phyloP scores from a whole-genome alignment of 2,113 vertebrate genomes.

The Boleophthalmus pectinirostris region DNA sequence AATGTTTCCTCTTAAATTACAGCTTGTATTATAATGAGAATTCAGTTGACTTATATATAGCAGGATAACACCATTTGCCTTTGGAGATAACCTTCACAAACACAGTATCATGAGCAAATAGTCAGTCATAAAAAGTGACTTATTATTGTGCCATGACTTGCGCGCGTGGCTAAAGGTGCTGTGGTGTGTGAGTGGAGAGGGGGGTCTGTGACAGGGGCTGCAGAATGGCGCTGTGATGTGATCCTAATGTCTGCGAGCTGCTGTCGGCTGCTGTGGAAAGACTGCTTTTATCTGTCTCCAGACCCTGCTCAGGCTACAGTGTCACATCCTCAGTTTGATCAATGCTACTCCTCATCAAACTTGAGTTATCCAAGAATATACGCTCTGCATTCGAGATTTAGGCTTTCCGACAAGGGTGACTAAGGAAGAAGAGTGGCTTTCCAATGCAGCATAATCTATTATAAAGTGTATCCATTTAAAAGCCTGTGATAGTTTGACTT shows the following conservation, averaged over 20 bases:
- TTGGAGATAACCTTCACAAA: not conserved
- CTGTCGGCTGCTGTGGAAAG: constrained; percentile 8
- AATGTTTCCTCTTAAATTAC: not conserved
- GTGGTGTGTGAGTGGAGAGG: not conserved
- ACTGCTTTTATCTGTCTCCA: constrained; percentile 15
- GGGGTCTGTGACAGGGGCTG: not conserved
- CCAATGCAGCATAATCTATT: not conserved
- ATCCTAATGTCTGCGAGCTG: constrained; percentile 9
- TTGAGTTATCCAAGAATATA: constrained; percentile 3
- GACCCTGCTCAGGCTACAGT: constrained; percentile 7
- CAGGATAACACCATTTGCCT: not conserved
- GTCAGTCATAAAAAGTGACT: not conserved
- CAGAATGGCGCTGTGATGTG: constrained; percentile 2
- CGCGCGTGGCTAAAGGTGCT: not conserved
- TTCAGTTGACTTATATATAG: not conserved
- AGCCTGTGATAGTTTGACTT: not conserved
- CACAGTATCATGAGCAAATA: not conserved
- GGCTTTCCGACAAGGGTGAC: not conserved
- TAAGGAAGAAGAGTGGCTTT: not conserved
- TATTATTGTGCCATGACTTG: not conserved
- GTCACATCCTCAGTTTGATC: constrained; percentile 14
- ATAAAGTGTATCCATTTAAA: not conserved
- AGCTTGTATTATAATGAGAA: not conserved
- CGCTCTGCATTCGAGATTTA: constrained; percentile 9
- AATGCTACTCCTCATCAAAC: constrained; percentile 1